These are phyloP conservation scores for Drosophila insularis DNA, from an alignment of 1,140 invertebrate species.

Conservation along the genomic window DNA sequence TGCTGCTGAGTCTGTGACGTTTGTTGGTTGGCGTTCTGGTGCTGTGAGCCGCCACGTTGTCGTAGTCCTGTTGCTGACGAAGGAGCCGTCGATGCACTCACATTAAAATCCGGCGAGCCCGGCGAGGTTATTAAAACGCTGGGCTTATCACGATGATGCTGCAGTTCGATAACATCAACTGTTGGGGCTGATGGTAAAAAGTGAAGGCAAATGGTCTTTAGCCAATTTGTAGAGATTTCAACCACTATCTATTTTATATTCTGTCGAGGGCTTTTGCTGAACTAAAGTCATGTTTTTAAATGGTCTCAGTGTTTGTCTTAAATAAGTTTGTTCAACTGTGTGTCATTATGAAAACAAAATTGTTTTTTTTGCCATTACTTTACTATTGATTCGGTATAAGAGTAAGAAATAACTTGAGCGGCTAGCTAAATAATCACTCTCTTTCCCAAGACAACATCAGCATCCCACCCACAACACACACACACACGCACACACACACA, in stretches of 20 bases:
- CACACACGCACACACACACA: background rate
- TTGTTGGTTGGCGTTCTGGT: constrained; percentile 1
- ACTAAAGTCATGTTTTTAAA: background rate
- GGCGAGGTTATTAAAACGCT: constrained; percentile 94
- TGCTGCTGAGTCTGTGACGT: constrained; percentile 33
- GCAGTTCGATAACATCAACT: constrained; percentile 67
- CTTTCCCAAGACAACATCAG: background rate
- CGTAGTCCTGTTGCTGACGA: constrained; percentile 58
- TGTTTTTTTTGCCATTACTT: no score
- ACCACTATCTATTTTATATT: background rate
- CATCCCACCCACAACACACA: constrained; percentile 1
- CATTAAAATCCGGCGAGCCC: constrained; percentile 90
- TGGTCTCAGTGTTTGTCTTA: no score
- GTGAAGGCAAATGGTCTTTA: background rate
- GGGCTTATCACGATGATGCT: constrained; percentile 87
- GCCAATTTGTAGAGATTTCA: background rate
- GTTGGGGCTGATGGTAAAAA: constrained; percentile 37
- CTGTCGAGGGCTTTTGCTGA: background rate
- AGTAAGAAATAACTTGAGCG: no score
- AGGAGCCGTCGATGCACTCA: constrained; percentile 73
- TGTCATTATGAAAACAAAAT: no score
- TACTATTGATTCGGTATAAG: no score
- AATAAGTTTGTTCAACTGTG: no score
- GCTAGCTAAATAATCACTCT: no score
- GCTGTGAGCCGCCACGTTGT: constrained; percentile 61